A percentile compares a stretch with the other conserved stretches of the same genome.
Conservation (phyloP, 2,797 vertebrate species). For the Sebastes flavidus region DNA sequence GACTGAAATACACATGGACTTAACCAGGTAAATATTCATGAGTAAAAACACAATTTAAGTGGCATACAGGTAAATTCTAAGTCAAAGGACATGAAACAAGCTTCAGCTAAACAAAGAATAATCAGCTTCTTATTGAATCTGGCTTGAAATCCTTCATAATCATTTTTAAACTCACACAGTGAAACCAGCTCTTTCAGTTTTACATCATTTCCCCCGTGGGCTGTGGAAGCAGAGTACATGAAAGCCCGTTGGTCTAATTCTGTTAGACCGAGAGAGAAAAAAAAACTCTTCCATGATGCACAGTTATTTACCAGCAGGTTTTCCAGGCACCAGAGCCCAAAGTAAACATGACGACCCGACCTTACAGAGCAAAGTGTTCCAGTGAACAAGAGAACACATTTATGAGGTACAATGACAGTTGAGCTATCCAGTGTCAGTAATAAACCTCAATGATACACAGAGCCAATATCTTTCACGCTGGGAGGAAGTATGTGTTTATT, state of each 20-base stretch:
- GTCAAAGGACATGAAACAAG: slow-evolving; percentile 11
- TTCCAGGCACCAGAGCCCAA: neutral
- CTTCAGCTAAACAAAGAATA: slow-evolving; percentile 35
- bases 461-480: neutral
- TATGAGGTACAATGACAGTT: neutral
- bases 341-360: neutral
- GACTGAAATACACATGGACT: neutral
- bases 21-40: slow-evolving; percentile 22
- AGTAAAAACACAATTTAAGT: slow-evolving; percentile 18
- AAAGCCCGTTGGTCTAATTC: slow-evolving; percentile 61
- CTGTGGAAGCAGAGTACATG: slow-evolving; percentile 44
- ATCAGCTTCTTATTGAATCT: slow-evolving; percentile 39
- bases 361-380: neutral
- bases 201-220: slow-evolving; percentile 38
- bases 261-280: slow-evolving; percentile 34
- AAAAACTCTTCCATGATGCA: slow-evolving; percentile 9
- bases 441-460: slow-evolving; percentile 16
- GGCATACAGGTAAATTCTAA: slow-evolving; percentile 8
- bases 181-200: slow-evolving; percentile 40
- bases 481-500: neutral
- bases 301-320: slow-evolving; percentile 41
- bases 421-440: slow-evolving; percentile 24
- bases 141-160: slow-evolving; percentile 42
- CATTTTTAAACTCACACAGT: slow-evolving; percentile 43
- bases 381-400: slow-evolving; percentile 2